Evolutionary conservation across 2,888 invertebrate genomes (phyloP), one percentile per base, ranked within the genome.

Genomic region (Xylocampa areola): DNA sequence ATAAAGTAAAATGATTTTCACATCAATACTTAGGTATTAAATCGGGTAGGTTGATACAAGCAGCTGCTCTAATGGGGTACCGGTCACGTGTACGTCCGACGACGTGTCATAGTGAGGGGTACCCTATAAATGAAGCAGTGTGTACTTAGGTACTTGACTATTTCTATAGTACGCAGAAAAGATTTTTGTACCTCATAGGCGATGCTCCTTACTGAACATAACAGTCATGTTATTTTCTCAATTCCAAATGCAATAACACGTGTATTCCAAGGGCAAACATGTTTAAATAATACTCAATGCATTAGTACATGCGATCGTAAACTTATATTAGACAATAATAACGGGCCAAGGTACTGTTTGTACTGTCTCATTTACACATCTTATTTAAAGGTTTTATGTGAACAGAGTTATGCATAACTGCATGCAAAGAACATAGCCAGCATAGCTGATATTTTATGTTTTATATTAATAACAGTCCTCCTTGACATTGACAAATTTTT

Each of bases 341-440:
- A 47, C 45, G 23, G 43, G 39, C 17, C 63, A 68, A 37, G 62
- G 53, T 48, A 37, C 6, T 41, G 27, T 33, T 51, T 32, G 10
- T n/a, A 43, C 14, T 19, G 40, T 27, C 14, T n/a, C 17, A 14
- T 36, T 21, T 21, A 45, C 5, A 37, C 1, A 11, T 13, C 6
- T 17, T 21, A n/a, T 10, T 8, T 17, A 3, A 33, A 39, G 4
- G 13, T 27, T 6, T n/a, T 33, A 43, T 16, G n/a, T n/a, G 4
- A 27, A 8, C 10, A 17, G 21, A n/a, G 7, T 41, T 30, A 11
- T 47, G 29, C 29, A 27, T 10, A 19, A n/a, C n/a, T n/a, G n/a
- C n/a, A n/a, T n/a, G n/a, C n/a, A n/a, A n/a, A n/a, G n/a, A n/a
- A n/a, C n/a, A n/a, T n/a, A n/a, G n/a, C n/a, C n/a, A n/a, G n/a